Base-by-base conservation (phyloP, 2,113 vertebrate species). In the Cyphomyrus plagiostoma region DNA sequence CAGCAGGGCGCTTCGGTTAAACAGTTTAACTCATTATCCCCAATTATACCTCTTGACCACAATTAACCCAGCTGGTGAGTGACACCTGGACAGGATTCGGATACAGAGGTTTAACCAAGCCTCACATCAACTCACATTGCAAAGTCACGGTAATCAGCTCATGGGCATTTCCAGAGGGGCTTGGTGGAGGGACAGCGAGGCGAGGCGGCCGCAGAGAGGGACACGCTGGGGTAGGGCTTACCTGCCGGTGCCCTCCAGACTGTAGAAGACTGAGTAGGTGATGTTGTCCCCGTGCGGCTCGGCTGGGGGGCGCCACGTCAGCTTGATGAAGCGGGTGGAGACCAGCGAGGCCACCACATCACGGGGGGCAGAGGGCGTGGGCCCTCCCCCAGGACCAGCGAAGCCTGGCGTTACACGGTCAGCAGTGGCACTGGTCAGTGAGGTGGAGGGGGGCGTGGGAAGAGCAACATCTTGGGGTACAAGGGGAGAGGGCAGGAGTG, bases 351-450 rank as follows among this genome's bases (percentile, higher is more conserved):
- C 98, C 96, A 99, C 98, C 3, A 99, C 97, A 2, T 99, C 98
- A 19, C 98, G 95, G 0, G 98, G 98, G 15, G 97, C 97, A 0
- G 98, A 98, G 93, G 98, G 97, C 91, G 97, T 91, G 39, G 98
- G 98, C 92, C 98, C 98, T 66, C 96, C 91, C 9, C 95, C 91
- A 9, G 93, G 91, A n/a, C 97, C 95, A 92, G 97, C 94, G 42
- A 94, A 94, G 94, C 98, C 98, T 97, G 97, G 97, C 94, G 97
- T 98, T 98, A 98, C 97, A 99, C 98, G 98, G 97, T 99, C 98
- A 99, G 98, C 97, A 99, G 98, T 99, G 97, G 98, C 97, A 99
- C 97, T 97, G 97, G 97, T 99, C 98, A 99, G 98, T 99, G 98
- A 98, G 95, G 98, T 97, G 97, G 97, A 96, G 94, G 96, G 96